Evolutionary conservation across 2,888 invertebrate species (phyloP).

Genomic region (Acrobeloides nanus): DNA sequence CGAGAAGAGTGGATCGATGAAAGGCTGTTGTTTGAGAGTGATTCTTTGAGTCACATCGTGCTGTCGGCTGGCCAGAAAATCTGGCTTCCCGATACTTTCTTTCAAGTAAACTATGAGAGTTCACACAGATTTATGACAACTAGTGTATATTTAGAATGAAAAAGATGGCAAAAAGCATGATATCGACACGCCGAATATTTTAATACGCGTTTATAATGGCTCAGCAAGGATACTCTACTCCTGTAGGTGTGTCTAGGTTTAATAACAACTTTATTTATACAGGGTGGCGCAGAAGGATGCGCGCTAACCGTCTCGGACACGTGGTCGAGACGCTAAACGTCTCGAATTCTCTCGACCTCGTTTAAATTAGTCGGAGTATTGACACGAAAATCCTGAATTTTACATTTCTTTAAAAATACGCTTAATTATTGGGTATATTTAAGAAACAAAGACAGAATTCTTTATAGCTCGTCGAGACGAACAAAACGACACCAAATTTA

Average conservation of each 20-base stretch:
- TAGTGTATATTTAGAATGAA: slow-evolving; percentile 64
- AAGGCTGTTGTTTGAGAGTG: slow-evolving; percentile 58
- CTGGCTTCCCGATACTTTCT: slow-evolving; percentile 43
- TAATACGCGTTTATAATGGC: slow-evolving; percentile 76
- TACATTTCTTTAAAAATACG: no score
- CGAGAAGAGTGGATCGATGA: slow-evolving; percentile 95
- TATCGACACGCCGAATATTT: slow-evolving; percentile 64
- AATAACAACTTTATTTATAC: not conserved
- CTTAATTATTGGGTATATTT: no score
- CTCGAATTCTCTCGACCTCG: no score
- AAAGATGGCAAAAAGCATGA: slow-evolving; percentile 75
- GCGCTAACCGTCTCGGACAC: no score
- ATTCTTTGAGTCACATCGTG: slow-evolving; percentile 33
- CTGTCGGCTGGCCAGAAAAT: slow-evolving; percentile 35
- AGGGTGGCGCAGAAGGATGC: no score
- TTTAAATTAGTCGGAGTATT: no score
- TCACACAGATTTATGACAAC: not conserved
- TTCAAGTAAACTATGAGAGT: slow-evolving; percentile 30
- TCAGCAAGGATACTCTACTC: slow-evolving; percentile 90
- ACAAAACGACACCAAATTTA: no score
- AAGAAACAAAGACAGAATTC: no score
- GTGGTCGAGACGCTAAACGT: no score
- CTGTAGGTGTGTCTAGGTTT: slow-evolving; percentile 65
- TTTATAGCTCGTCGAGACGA: no score
- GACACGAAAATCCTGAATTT: no score